phyloP scores from a whole-genome alignment of 2,113 vertebrate species.

The Cacatua alba region DNA sequence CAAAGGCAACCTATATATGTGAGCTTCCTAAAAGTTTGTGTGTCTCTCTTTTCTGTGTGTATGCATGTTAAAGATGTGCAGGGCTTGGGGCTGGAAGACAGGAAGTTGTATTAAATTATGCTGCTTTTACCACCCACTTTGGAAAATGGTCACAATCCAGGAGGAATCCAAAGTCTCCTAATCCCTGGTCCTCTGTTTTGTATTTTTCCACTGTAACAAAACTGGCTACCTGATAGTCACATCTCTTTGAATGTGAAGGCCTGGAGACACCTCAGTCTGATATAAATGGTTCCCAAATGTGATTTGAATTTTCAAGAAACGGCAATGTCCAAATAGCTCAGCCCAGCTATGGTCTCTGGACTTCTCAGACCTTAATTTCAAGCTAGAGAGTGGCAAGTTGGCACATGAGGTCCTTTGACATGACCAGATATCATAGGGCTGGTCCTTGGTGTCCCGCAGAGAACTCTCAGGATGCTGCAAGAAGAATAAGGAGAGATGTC shows the following conservation, averaged over 20 bases:
- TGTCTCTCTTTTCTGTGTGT: background rate
- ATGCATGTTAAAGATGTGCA: background rate
- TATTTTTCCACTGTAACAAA: background rate
- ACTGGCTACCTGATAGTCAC: background rate
- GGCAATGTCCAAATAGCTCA: background rate
- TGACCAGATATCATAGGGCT: background rate
- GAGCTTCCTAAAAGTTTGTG: background rate
- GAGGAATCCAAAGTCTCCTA: background rate
- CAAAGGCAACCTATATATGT: background rate
- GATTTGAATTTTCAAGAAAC: background rate
- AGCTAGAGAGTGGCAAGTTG: background rate
- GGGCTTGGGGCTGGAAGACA: background rate
- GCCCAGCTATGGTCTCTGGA: accelerated
- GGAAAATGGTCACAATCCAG: background rate
- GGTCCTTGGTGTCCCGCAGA: background rate
- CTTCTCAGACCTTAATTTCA: background rate
- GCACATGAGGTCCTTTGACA: background rate
- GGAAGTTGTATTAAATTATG: background rate
- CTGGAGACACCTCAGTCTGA: background rate
- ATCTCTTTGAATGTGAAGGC: background rate
- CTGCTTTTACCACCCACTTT: background rate
- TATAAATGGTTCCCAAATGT: background rate
- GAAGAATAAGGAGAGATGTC: background rate
- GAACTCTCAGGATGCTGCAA: background rate
- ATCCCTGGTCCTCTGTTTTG: background rate